These are phyloP conservation scores for Trachops cirrhosus DNA, from an alignment of 2,797 vertebrate genomes.

Conservation along the genomic window DNA sequence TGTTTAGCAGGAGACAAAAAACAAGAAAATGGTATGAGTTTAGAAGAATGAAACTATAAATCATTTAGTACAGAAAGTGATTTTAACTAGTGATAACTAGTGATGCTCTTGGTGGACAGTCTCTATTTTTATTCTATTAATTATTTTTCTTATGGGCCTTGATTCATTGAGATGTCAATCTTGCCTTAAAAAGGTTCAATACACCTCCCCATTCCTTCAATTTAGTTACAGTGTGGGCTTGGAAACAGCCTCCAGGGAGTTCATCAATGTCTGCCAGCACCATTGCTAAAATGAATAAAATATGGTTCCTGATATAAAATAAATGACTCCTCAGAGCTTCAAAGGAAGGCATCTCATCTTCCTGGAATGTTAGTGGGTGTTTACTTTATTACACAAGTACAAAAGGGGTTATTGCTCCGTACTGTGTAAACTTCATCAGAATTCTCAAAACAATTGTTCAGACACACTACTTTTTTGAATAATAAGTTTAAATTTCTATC, in stretches of 20 bases:
- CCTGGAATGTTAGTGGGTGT: neutral
- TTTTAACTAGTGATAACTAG: neutral
- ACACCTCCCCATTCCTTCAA: neutral
- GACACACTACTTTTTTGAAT: neutral
- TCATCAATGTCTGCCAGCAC: neutral
- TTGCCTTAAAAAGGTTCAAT: neutral
- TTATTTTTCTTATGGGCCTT: neutral
- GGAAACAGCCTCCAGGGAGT: neutral
- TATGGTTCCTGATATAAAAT: neutral
- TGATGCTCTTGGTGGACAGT: neutral
- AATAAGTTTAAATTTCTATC: neutral
- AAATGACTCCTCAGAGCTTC: neutral
- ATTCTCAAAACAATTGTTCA: neutral
- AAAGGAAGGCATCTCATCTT: neutral
- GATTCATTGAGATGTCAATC: neutral
- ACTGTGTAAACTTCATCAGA: neutral
- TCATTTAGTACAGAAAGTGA: neutral
- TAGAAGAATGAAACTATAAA: neutral
- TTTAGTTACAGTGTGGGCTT: neutral
- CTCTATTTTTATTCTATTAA: neutral
- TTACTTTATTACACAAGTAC: constrained; percentile 16
- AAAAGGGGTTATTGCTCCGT: neutral
- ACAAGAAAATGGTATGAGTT: neutral
- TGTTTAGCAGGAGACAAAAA: neutral
- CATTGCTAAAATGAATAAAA: constrained; percentile 22